Evolutionary conservation across 2,797 vertebrate species (phyloP).

Genomic region (Premnoplex brunnescens): DNA sequence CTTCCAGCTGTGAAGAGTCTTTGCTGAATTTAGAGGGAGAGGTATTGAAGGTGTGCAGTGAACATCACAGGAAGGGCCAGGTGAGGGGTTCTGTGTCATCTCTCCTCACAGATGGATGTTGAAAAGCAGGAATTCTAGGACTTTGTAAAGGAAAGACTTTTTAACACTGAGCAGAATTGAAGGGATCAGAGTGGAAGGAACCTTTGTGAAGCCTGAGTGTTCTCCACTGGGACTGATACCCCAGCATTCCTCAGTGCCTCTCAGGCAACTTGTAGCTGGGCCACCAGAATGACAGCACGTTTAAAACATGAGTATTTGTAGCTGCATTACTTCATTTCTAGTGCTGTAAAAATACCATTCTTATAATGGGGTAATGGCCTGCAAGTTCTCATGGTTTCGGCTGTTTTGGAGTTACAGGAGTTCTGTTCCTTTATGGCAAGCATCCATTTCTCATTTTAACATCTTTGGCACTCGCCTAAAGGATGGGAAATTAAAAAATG

Average conservation of each 20-base stretch:
- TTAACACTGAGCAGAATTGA: neutral
- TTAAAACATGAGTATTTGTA: slow-evolving; percentile 46
- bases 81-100: neutral
- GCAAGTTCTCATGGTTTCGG: slow-evolving; percentile 54
- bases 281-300: neutral
- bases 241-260: neutral
- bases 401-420: slow-evolving; percentile 34
- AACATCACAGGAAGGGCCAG: neutral
- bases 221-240: neutral
- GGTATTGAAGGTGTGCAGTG: neutral
- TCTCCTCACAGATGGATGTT: neutral
- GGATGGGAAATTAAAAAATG: slow-evolving; percentile 63
- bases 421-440: slow-evolving; percentile 60
- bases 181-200: neutral
- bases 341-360: slow-evolving; percentile 53
- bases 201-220: neutral
- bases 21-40: neutral
- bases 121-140: neutral
- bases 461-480: slow-evolving; percentile 57
- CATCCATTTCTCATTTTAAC: slow-evolving; percentile 55
- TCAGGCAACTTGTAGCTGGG: neutral
- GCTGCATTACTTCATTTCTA: slow-evolving; percentile 45
- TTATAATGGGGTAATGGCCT: slow-evolving; percentile 30
- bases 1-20: neutral
- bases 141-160: neutral